Evolutionary conservation across 2,888 invertebrate species (phyloP).

Genomic region (Orgyia antiqua): DNA sequence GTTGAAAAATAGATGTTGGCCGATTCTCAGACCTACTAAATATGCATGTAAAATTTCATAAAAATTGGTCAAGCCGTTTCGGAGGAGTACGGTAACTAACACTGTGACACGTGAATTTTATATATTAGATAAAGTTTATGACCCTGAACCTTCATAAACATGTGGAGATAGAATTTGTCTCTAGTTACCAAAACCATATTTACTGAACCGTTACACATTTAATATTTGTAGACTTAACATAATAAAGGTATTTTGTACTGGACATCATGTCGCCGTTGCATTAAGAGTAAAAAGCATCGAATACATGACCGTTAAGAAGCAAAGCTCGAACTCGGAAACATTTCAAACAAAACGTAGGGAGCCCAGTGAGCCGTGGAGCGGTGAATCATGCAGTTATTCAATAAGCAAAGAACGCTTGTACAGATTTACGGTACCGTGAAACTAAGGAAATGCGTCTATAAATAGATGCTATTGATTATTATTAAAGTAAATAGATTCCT

Average conservation of each 20-base stretch:
- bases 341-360: slow-evolving; percentile 53
- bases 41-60: no score
- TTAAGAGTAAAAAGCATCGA: slow-evolving; percentile 50
- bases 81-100: no score
- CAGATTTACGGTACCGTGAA: slow-evolving; percentile 47
- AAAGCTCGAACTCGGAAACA: slow-evolving; percentile 29
- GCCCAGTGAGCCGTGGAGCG: slow-evolving; percentile 51
- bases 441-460: slow-evolving; percentile 30
- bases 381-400: slow-evolving; percentile 74
- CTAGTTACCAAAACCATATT: no score
- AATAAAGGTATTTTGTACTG: slow-evolving; percentile 39
- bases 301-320: slow-evolving; percentile 41
- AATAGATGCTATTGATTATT: slow-evolving; percentile 6
- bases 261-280: slow-evolving; percentile 52
- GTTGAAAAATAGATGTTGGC: no score
- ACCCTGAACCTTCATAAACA: no score
- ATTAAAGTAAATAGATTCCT: no score
- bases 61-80: no score
- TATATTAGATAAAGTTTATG: no score
- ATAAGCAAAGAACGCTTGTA: slow-evolving; percentile 51
- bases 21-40: no score
- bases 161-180: no score
- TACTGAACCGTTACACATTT: no score
- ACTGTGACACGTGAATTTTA: no score
- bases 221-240: slow-evolving; percentile 43